Evolutionary conservation across 35 echinoderm and acorn worm species (phyloP).

Genomic region (Heliocidaris erythrogramma): DNA sequence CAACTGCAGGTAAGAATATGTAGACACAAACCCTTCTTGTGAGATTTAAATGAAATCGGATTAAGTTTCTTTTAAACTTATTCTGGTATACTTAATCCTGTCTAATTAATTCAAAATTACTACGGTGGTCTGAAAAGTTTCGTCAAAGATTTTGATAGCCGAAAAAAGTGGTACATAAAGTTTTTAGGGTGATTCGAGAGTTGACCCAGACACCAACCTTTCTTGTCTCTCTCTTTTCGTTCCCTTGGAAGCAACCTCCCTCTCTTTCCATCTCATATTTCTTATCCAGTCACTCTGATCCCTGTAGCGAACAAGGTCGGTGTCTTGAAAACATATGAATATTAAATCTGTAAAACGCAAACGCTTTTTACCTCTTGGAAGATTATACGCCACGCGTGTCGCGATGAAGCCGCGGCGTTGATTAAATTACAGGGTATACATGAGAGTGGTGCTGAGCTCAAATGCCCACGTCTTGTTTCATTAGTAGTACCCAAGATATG

Average conservation of each 20-base stretch:
- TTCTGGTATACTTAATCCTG: no score
- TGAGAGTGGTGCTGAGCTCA: neutral
- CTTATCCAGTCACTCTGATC: neutral
- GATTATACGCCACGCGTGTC: constrained; percentile 32
- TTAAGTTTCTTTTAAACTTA: no score
- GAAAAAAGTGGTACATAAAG: neutral
- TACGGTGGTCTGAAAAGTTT: no score
- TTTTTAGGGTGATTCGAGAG: neutral
- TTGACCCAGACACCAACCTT: neutral
- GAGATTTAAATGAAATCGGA: no score
- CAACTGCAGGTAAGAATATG: constrained; percentile 61
- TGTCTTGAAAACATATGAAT: constrained; percentile 41
- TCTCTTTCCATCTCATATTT: constrained; percentile 36
- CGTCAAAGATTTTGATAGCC: no score
- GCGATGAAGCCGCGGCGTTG: neutral
- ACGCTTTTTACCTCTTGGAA: constrained; percentile 36
- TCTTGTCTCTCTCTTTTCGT: neutral
- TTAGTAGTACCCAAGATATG: constrained; percentile 8
- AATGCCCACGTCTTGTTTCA: constrained; percentile 38
- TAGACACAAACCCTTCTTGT: neutral
- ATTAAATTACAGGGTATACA: constrained; percentile 46
- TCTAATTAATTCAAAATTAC: no score
- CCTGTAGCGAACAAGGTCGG: neutral
- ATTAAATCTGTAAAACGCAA: constrained; percentile 41
- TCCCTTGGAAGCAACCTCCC: neutral